Evolutionary conservation across 92 coral and sea anemone genomes (phyloP).

Genomic region (Meandrina meandrites): DNA sequence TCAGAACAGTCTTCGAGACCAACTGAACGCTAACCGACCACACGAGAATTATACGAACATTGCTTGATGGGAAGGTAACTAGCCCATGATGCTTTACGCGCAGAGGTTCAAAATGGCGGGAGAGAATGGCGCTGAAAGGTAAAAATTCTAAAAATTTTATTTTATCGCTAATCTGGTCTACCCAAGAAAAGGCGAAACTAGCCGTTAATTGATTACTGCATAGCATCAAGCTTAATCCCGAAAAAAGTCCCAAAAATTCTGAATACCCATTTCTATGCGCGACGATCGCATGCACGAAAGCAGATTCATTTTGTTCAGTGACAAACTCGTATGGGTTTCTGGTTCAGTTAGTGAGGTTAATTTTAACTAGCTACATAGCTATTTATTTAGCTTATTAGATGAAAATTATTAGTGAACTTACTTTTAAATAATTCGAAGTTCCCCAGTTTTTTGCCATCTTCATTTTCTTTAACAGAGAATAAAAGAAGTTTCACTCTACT

Average conservation of each 20-base stretch:
- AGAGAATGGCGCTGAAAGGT: not conserved
- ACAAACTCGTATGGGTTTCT: too few species aligned
- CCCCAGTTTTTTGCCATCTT: conserved; percentile 20
- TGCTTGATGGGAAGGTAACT: not conserved
- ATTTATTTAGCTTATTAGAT: not conserved
- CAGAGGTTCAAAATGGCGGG: conserved; percentile 9
- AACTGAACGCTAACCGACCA: not conserved
- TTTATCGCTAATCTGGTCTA: not conserved
- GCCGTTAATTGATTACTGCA: not conserved
- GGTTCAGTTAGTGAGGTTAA: not conserved
- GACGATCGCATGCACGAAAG: not conserved
- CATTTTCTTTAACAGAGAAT: conserved; percentile 38
- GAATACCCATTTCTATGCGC: not conserved
- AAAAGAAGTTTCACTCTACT: not conserved
- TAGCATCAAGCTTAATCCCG: not conserved
- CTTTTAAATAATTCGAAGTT: conserved; percentile 41
- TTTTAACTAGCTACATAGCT: too few species aligned
- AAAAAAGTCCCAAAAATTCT: not conserved
- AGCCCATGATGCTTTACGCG: conserved; percentile 12
- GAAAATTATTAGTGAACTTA: conserved; percentile 7
- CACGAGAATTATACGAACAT: not conserved
- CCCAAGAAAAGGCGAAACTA: not conserved
- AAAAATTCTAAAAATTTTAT: not conserved
- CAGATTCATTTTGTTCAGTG: too few species aligned
- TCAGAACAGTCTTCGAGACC: not conserved